Evolutionary conservation across 2,113 vertebrate genomes (phyloP), one percentile per base, ranked within the genome.

Genomic region (Acanthisitta chloris): DNA sequence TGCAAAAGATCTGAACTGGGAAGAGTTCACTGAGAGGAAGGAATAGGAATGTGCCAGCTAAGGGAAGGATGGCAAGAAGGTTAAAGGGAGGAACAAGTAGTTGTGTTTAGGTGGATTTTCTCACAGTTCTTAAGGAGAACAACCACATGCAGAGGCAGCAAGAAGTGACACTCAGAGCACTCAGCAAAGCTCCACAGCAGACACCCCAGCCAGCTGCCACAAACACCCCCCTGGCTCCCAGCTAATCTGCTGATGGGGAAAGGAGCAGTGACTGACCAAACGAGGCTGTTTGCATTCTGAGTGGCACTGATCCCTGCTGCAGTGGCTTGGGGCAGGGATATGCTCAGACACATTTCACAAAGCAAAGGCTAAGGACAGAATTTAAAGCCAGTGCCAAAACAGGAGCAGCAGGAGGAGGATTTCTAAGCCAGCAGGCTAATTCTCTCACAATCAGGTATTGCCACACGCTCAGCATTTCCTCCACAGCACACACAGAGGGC

Each of bases 201-300:
- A 62, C 74, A 79, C 8, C 33, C 0, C 0, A 18, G 12, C 13
- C 61, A 64, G 40, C 31, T 59, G 70, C 38, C 10, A 9, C 20
- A 76, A 85, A 79, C 24, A 86, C 17, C 31, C 48, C n/a, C n/a
- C n/a, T n/a, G n/a, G n/a, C n/a, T n/a, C n/a, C n/a, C n/a, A n/a
- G n/a, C n/a, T n/a, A n/a, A n/a, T n/a, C n/a, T n/a, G n/a, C n/a
- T n/a, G n/a, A n/a, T n/a, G n/a, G 48, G 8, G 14, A 54, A 69
- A 62, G 0, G 3, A 42, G 92, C 40, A 79, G 17, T 3, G 3
- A 80, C 64, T 38, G 51, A 51, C 42, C 84, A 83, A 51, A 49
- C 5, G 9, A 45, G 28, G 34, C 17, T 51, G 42, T 12, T 8
- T 64, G 24, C 20, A 57, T 18, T 45, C 45, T n/a, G 18, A 67